Conservation (phyloP, 1,140 invertebrate genomes). For the Mamestra configurata region DNA sequence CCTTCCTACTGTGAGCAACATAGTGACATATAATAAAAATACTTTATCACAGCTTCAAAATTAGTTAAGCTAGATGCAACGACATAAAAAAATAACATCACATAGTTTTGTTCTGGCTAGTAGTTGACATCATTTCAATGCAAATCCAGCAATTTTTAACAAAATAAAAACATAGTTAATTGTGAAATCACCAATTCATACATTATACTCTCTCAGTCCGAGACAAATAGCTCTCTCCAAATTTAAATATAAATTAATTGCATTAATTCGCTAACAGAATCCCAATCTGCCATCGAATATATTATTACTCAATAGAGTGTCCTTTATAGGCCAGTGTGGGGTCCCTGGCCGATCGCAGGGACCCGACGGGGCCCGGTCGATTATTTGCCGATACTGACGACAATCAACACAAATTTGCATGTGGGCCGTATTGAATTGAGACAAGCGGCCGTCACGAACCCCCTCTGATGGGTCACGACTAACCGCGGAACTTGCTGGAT, state of each 20-base stretch:
- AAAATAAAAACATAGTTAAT: neutral
- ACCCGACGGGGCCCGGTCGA: conserved; percentile 57
- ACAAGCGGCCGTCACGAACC: conserved; percentile 65
- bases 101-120: too few species aligned
- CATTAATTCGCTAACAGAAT: conserved; percentile 43
- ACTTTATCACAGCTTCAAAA: too few species aligned
- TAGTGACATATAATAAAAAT: too few species aligned
- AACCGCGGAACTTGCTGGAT: conserved; percentile 48
- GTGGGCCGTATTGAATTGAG: conserved; percentile 80
- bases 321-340: conserved; percentile 8
- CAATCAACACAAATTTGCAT: conserved; percentile 82
- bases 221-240: conserved; percentile 4
- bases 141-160: too few species aligned
- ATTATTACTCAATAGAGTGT: conserved; percentile 49
- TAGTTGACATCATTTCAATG: too few species aligned
- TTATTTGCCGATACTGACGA: conserved; percentile 79
- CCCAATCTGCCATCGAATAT: conserved; percentile 36
- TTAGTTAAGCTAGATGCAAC: too few species aligned
- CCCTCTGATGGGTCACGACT: conserved; percentile 43
- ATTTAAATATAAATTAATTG: conserved; percentile 41
- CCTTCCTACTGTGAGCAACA: too few species aligned
- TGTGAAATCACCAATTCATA: neutral
- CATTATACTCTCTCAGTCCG: neutral
- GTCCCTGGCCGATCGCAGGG: conserved; percentile 38
- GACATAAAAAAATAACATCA: too few species aligned